These are phyloP conservation scores for Oreonectes daqikongensis DNA, from an alignment of 2,797 vertebrate genomes.

Conservation along the genomic window DNA sequence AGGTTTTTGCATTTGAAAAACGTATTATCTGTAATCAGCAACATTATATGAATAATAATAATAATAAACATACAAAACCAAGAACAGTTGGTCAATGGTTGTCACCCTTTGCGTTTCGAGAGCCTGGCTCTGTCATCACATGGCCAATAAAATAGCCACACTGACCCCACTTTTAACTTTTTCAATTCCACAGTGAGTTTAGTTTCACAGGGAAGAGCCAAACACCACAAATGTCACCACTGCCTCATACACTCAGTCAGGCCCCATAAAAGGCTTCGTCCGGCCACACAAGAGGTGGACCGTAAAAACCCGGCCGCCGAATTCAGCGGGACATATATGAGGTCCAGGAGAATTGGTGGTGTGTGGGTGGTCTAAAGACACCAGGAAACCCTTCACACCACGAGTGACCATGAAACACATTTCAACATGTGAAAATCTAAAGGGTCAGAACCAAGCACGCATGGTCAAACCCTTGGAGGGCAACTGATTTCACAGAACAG, in stretches of 20 bases:
- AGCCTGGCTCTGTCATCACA: not conserved
- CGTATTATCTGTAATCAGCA: not conserved
- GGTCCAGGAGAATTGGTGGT: not conserved
- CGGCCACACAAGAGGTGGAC: conserved; percentile 42
- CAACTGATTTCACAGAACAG: too few relatives aligned
- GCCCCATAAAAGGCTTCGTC: not conserved
- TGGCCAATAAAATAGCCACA: not conserved
- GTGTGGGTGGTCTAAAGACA: conserved; percentile 34
- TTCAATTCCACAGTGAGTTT: conserved; percentile 19
- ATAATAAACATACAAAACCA: not conserved
- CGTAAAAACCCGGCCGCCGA: conserved; percentile 28
- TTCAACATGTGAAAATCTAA: conserved; percentile 8
- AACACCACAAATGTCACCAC: conserved; percentile 1
- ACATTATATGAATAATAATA: not conserved
- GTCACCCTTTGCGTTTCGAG: not conserved
- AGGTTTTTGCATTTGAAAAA: too few relatives aligned
- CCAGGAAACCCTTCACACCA: conserved; percentile 15
- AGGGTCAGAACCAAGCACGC: conserved; percentile 8
- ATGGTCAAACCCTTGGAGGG: not conserved
- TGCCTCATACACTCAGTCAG: conserved; percentile 2
- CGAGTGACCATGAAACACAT: conserved; percentile 32
- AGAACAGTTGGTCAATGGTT: not conserved
- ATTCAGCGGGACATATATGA: conserved; percentile 6
- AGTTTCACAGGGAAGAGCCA: not conserved
- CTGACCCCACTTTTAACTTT: not conserved